phyloP scores from a whole-genome alignment of 1,140 invertebrate genomes.

The Tetragnatha versicolor region DNA sequence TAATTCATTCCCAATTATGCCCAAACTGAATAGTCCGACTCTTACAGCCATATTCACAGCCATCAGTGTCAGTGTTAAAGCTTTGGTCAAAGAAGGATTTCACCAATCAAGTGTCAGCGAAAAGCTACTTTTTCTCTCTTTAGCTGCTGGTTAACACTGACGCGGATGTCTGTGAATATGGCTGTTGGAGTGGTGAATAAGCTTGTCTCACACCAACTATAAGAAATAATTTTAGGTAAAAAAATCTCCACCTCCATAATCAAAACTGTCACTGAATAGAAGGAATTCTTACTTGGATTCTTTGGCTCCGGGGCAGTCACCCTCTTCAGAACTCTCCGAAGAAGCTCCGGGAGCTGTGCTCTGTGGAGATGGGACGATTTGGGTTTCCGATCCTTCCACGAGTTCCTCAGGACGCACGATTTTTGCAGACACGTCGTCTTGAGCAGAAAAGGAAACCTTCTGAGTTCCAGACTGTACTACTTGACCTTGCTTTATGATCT shows the following conservation, averaged over 20 bases:
- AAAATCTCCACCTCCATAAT: neutral
- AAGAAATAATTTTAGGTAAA: neutral
- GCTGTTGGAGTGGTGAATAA: too few relatives aligned
- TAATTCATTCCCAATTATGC: too few relatives aligned
- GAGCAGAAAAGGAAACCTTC: neutral
- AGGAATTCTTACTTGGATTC: slow-evolving; percentile 16
- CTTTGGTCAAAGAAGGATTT: too few relatives aligned
- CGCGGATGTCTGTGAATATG: too few relatives aligned
- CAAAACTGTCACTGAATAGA: neutral
- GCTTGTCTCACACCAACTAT: too few relatives aligned
- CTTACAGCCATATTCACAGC: too few relatives aligned
- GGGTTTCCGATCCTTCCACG: slow-evolving; percentile 12
- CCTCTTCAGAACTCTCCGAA: neutral
- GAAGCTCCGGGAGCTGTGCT: neutral
- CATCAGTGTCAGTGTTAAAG: too few relatives aligned
- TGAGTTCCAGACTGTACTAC: neutral
- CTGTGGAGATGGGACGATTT: neutral
- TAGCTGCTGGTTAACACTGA: too few relatives aligned
- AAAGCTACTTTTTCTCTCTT: too few relatives aligned
- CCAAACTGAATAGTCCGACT: too few relatives aligned
- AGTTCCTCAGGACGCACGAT: neutral
- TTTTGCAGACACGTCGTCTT: slow-evolving; percentile 6
- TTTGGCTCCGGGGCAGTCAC: slow-evolving; percentile 5
- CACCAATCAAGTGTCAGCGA: too few relatives aligned
- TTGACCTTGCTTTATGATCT: slow-evolving; percentile 12